These are phyloP conservation scores for Dysdera silvatica DNA, from an alignment of 1,140 invertebrate species.

Conservation along the genomic window DNA sequence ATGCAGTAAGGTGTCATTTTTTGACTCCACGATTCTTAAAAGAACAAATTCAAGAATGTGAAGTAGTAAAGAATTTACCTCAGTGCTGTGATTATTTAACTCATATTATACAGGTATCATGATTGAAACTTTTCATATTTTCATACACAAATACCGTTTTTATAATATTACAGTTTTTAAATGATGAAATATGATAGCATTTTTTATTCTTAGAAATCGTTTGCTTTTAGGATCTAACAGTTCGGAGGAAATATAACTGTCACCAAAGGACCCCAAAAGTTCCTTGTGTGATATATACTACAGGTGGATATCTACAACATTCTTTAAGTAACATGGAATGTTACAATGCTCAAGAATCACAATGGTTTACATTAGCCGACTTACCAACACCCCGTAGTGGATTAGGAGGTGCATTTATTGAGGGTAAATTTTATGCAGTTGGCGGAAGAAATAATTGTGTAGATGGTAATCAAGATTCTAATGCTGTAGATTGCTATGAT, in stretches of 20 bases:
- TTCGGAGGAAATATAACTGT: slow-evolving; percentile 69
- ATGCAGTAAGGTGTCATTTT: slow-evolving; percentile 80
- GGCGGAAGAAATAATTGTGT: slow-evolving; percentile 83
- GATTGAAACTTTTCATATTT: not conserved
- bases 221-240: slow-evolving; percentile 58
- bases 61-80: slow-evolving; percentile 72
- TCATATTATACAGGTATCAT: slow-evolving; percentile 68
- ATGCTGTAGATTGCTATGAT: slow-evolving; percentile 91
- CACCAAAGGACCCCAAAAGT: slow-evolving; percentile 76
- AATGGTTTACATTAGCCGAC: slow-evolving; percentile 68
- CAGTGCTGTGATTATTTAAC: slow-evolving; percentile 81
- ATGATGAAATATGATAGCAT: slow-evolving; percentile 3
- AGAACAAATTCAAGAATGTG: slow-evolving; percentile 83
- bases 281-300: slow-evolving; percentile 76
- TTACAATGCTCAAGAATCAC: slow-evolving; percentile 74
- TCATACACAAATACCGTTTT: not conserved
- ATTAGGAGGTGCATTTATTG: slow-evolving; percentile 69
- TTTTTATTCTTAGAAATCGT: slow-evolving; percentile 18
- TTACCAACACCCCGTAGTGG: slow-evolving; percentile 76
- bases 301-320: slow-evolving; percentile 76
- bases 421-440: slow-evolving; percentile 76
- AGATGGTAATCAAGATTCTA: slow-evolving; percentile 60
- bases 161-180: not conserved
- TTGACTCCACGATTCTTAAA: slow-evolving; percentile 79
- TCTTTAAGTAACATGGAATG: slow-evolving; percentile 78